Evolutionary conservation across 2,113 vertebrate genomes (phyloP), one percentile per base, ranked within the genome.

Genomic region (Ovibos moschatus): DNA sequence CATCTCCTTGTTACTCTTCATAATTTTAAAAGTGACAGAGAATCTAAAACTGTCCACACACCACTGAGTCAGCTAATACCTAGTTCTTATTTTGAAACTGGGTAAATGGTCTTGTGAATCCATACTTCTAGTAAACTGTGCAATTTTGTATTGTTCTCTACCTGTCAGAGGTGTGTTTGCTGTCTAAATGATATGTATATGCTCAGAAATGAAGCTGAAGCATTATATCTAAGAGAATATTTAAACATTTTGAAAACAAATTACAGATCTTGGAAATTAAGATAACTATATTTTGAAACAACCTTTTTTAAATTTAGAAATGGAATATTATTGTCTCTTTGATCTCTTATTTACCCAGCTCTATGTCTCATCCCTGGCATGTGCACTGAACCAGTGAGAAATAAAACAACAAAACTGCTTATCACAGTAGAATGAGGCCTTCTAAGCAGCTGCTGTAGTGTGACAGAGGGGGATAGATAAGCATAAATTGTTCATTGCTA

Each of bases 401-500:
- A 36, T 62, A 57, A 47, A 91, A 93, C 19, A 93, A 30, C 45
- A 74, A 96, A 93, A 84, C n/a, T 62, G 3, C 92, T 95, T 91
- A 33, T 95, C 93, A 13, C 71, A n/a, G 84, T 64, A 96, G 53
- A 94, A 95, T 45, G 27, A 94, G 47, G 36, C n/a, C 78, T 95
- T 21, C 82, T n/a, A 45, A 81, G 21, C 86, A 97, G 76, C 36
- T 89, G 97, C 92, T 92, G 23, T 57, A 78, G 43, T 74, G 7
- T 95, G 95, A n/a, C 51, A 40, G 93, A 92, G 58, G 60, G 89
- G 33, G 45, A 86, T 55, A 94, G 79, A 40, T 45, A 81, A 90
- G 43, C 71, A 33, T n/a, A 89, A 89, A 55, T 62, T 97, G 17
- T 74, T 97, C 89, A 28, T 71, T 28, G 53, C 93, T 96, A 25